phyloP scores from a whole-genome alignment of 2,888 invertebrate species.

The Athrips mouffetella region DNA sequence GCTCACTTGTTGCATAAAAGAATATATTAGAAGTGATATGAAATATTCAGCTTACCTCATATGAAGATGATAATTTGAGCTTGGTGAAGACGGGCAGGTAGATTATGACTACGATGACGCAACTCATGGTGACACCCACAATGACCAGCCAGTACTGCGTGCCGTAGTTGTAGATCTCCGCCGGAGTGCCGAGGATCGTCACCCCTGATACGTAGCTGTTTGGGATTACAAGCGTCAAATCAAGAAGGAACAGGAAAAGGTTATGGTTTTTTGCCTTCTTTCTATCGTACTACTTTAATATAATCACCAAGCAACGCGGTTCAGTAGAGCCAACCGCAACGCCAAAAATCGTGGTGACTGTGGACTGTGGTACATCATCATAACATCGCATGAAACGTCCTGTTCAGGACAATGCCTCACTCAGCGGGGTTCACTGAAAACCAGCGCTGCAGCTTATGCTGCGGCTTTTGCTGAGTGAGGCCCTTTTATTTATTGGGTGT shows the following conservation, averaged over 20 bases:
- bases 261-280: not conserved
- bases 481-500: too few relatives aligned
- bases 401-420: too few relatives aligned
- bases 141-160: conserved; percentile 89
- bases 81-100: conserved; percentile 90
- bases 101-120: conserved; percentile 81
- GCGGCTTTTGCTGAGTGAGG: too few relatives aligned
- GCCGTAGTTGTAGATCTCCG: conserved; percentile 92
- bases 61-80: conserved; percentile 87
- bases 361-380: too few relatives aligned
- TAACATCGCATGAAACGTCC: too few relatives aligned
- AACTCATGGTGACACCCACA: conserved; percentile 83
- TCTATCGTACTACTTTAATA: too few relatives aligned
- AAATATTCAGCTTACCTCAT: conserved; percentile 88
- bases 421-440: too few relatives aligned
- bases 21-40: too few relatives aligned
- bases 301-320: not conserved
- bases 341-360: too few relatives aligned
- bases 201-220: conserved; percentile 93
- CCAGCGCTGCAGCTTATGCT: too few relatives aligned
- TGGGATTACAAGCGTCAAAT: conserved; percentile 23
- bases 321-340: too few relatives aligned
- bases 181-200: conserved; percentile 90
- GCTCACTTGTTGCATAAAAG: too few relatives aligned
- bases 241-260: not conserved